Conservation (phyloP, 1,140 invertebrate species). For the Triops cancriformis region DNA sequence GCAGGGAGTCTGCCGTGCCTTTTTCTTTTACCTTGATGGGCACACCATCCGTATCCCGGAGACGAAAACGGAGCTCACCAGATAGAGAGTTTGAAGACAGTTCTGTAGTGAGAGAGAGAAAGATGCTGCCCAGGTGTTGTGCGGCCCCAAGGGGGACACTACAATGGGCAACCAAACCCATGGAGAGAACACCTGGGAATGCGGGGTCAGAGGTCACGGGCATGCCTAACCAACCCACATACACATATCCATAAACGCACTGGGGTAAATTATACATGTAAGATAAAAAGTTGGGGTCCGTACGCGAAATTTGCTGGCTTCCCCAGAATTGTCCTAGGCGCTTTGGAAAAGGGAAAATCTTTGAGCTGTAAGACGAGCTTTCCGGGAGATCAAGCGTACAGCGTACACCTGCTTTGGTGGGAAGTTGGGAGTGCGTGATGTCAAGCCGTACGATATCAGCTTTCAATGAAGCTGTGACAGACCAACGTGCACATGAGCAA, state of each 20-base stretch:
- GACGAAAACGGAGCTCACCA: background rate
- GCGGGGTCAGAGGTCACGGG: constrained; percentile 2
- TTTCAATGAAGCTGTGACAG: too few species aligned
- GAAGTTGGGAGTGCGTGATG: too few species aligned
- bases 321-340: too few species aligned
- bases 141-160: constrained; percentile 9
- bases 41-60: constrained; percentile 12
- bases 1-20: constrained; percentile 1
- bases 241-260: background rate
- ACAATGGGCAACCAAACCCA: constrained; percentile 5
- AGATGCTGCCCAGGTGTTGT: constrained; percentile 12
- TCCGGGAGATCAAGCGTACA: too few species aligned
- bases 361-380: too few species aligned
- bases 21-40: constrained; percentile 7
- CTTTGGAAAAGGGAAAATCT: too few species aligned
- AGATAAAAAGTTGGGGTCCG: background rate
- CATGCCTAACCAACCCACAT: constrained; percentile 5
- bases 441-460: too few species aligned
- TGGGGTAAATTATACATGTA: background rate
- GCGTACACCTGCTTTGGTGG: too few species aligned
- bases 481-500: too few species aligned
- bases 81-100: background rate
- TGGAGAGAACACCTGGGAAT: constrained; percentile 12
- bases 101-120: background rate
- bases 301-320: background rate